Conservation (phyloP, 2,888 invertebrate genomes). For the Oconnorella tubifera region DNA sequence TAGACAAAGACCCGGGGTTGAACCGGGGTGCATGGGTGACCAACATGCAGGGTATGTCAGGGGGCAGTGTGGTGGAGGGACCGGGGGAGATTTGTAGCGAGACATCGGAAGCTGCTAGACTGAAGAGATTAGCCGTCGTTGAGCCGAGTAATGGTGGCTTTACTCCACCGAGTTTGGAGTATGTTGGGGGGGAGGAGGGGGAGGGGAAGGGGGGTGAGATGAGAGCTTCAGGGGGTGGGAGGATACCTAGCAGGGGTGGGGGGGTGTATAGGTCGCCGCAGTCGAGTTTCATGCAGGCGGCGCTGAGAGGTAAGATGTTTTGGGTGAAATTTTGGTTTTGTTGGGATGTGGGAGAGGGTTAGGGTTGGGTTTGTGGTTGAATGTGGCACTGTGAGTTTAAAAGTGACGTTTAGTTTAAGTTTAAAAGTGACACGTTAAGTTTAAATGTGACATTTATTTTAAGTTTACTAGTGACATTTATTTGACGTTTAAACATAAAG, state of each 20-base stretch:
- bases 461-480: too few relatives aligned
- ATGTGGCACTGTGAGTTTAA: too few relatives aligned
- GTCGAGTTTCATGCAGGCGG: not conserved
- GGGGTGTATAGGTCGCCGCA: not conserved
- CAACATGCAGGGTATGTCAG: slow-evolving; percentile 29
- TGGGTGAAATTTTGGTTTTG: too few relatives aligned
- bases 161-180: not conserved
- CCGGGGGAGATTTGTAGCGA: not conserved
- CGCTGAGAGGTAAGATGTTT: not conserved
- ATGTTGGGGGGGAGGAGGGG: not conserved
- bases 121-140: too few relatives aligned
- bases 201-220: slow-evolving; percentile 20
- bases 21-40: slow-evolving; percentile 21
- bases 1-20: not conserved
- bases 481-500: too few relatives aligned
- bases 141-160: not conserved
- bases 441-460: too few relatives aligned
- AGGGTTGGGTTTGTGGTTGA: too few relatives aligned
- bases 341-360: too few relatives aligned
- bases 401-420: too few relatives aligned
- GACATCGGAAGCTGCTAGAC: not conserved
- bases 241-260: not conserved
- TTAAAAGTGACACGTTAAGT: too few relatives aligned
- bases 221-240: slow-evolving; percentile 11
- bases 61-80: slow-evolving; percentile 23